phyloP scores from a whole-genome alignment of 30 jellyfish, hydroid and myxozoan species.

The Phacellophora camtschatica region DNA sequence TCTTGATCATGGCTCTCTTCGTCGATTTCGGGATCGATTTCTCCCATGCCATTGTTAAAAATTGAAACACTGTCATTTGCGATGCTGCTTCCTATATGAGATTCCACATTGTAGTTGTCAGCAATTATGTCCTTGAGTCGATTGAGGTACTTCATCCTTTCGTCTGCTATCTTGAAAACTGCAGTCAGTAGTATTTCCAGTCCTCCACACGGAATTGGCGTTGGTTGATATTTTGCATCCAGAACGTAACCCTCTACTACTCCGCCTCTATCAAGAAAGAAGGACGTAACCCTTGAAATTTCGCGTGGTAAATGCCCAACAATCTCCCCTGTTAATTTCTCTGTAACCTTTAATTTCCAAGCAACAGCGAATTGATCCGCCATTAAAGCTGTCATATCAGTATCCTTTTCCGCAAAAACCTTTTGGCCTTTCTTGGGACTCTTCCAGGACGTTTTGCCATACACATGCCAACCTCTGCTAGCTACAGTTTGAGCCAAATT shows the following conservation, averaged over 20 bases:
- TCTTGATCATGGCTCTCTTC: not conserved
- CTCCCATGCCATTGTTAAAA: not conserved
- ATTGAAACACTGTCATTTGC: not conserved
- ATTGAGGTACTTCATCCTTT: not conserved
- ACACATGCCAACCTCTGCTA: conserved; percentile 36
- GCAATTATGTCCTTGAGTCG: not conserved
- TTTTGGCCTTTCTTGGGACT: conserved; percentile 14
- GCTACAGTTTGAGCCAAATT: not conserved
- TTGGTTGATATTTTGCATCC: not conserved
- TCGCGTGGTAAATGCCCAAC: not conserved
- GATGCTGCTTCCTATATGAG: not conserved
- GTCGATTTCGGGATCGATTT: not conserved
- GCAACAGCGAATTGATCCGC: not conserved
- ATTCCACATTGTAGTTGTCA: not conserved
- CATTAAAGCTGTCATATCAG: not conserved
- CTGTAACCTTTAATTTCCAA: not conserved
- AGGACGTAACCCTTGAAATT: conserved; percentile 3
- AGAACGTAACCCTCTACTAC: not conserved
- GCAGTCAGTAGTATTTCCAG: not conserved
- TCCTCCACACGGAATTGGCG: conserved; percentile 3
- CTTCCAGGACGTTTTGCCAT: conserved; percentile 36
- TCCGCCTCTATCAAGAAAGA: conserved; percentile 4
- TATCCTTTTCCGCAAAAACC: conserved; percentile 2
- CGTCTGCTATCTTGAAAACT: not conserved
- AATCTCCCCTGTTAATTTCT: not conserved